phyloP scores from a whole-genome alignment of 1,140 invertebrate genomes.

The Onthophagus taurus region DNA sequence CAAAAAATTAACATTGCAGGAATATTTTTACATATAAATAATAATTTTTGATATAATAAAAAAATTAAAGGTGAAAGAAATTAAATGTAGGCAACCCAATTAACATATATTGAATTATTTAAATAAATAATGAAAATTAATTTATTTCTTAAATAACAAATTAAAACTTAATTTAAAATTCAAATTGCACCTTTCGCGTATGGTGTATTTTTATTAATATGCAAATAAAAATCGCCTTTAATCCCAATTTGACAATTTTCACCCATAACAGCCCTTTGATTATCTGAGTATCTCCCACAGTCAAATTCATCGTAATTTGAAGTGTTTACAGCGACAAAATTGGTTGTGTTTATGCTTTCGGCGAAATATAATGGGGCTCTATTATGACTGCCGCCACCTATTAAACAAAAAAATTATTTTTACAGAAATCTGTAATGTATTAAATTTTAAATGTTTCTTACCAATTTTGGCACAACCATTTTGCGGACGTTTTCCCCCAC shows the following conservation, averaged over 20 bases:
- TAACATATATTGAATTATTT: too few species aligned
- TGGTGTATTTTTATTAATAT: conserved; percentile 8
- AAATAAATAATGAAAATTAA: too few species aligned
- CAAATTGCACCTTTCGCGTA: conserved; percentile 4
- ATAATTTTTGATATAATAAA: too few species aligned
- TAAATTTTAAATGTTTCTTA: too few species aligned
- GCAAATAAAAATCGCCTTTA: conserved; percentile 2
- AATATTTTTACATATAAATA: too few species aligned
- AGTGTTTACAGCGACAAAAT: conserved; percentile 8
- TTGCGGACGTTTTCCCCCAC: not conserved
- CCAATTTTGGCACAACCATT: conserved; percentile 8
- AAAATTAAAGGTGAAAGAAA: too few species aligned
- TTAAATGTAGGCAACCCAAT: too few species aligned
- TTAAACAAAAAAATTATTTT: conserved; percentile 28
- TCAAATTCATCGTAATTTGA: conserved; percentile 6
- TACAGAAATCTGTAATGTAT: too few species aligned
- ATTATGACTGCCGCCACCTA: conserved; percentile 6
- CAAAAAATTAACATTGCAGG: too few species aligned
- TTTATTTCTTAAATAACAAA: too few species aligned
- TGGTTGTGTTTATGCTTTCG: conserved; percentile 2
- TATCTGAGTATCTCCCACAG: not conserved
- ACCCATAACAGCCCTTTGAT: conserved; percentile 3
- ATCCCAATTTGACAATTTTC: not conserved
- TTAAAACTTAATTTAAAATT: conserved; percentile 1
- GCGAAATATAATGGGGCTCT: conserved; percentile 6